phyloP scores from a whole-genome alignment of 2,113 vertebrate species.

The Gracilinanus agilis region DNA sequence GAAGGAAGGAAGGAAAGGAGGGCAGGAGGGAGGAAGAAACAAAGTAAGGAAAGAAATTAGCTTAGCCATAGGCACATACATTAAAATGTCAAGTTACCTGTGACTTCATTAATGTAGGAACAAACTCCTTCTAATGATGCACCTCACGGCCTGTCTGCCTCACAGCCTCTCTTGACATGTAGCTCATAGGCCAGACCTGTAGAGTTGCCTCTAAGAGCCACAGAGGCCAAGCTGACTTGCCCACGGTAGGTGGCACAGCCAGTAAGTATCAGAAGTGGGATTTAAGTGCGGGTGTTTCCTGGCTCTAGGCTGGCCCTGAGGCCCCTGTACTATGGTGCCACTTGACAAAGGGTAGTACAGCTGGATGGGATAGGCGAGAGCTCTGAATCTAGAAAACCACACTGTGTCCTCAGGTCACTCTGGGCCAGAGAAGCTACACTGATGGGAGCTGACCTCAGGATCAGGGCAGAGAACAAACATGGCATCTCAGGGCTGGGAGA shows the following conservation, averaged over 20 bases:
- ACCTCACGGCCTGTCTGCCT: neutral
- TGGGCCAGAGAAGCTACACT: neutral
- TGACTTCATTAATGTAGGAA: neutral
- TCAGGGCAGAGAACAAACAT: no score
- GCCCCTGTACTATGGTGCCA: neutral
- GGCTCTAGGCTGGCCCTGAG: neutral
- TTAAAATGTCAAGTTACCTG: neutral
- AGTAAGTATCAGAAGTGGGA: neutral
- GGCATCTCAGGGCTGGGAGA: neutral
- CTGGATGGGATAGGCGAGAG: neutral
- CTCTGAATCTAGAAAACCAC: neutral
- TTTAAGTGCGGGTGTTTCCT: neutral
- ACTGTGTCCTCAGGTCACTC: neutral
- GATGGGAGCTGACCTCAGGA: neutral
- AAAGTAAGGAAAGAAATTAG: no score
- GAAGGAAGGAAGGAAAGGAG: no score
- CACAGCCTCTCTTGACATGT: neutral
- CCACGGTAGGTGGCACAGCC: no score
- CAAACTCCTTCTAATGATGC: neutral
- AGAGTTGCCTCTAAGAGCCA: neutral
- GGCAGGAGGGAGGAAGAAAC: no score
- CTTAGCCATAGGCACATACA: neutral
- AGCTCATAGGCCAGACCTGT: neutral
- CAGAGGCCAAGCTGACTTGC: no score
- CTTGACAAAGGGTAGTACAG: neutral